A percentile compares a stretch with the other conserved stretches of the same genome.
These are phyloP conservation scores for Drosophila subsilvestris DNA, from an alignment of 2,888 invertebrate genomes.

Conservation along the genomic window DNA sequence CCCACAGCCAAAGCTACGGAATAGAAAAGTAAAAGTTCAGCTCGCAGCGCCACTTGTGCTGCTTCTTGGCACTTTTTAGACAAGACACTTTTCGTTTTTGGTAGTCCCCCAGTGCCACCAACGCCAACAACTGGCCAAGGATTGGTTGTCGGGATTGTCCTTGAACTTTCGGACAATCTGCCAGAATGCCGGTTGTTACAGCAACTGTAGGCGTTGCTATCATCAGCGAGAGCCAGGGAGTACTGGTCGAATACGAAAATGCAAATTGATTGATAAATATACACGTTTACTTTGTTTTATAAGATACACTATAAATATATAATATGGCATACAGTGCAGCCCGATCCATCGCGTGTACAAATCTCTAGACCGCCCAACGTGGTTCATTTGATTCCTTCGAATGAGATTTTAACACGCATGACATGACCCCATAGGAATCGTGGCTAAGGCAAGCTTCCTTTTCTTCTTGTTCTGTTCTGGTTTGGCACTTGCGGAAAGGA, in stretches of 20 bases:
- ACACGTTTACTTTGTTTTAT: background rate
- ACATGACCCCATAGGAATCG: background rate
- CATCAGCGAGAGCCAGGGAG: background rate
- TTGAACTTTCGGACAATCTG: too few relatives aligned
- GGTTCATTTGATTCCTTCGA: conserved; percentile 2
- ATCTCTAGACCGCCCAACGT: background rate
- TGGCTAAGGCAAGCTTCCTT: background rate
- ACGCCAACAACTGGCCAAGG: background rate
- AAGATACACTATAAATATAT: background rate
- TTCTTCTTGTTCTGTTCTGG: too few relatives aligned
- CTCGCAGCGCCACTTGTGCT: conserved; percentile 14
- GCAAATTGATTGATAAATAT: conserved; percentile 46
- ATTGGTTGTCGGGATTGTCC: background rate
- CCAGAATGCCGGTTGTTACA: background rate
- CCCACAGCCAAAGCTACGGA: background rate
- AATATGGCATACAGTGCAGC: too few relatives aligned
- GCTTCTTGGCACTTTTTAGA: background rate
- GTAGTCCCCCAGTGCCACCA: conserved; percentile 32
- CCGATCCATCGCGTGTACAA: background rate
- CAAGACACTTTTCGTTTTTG: conserved; percentile 6
- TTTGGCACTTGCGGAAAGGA: too few relatives aligned
- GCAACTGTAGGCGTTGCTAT: background rate
- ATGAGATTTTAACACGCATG: conserved; percentile 11
- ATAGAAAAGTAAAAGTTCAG: conserved; percentile 57
- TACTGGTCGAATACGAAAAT: conserved; percentile 56